Evolutionary conservation across 1,140 invertebrate genomes (phyloP).

Genomic region (Rhizoglyphus robini): DNA sequence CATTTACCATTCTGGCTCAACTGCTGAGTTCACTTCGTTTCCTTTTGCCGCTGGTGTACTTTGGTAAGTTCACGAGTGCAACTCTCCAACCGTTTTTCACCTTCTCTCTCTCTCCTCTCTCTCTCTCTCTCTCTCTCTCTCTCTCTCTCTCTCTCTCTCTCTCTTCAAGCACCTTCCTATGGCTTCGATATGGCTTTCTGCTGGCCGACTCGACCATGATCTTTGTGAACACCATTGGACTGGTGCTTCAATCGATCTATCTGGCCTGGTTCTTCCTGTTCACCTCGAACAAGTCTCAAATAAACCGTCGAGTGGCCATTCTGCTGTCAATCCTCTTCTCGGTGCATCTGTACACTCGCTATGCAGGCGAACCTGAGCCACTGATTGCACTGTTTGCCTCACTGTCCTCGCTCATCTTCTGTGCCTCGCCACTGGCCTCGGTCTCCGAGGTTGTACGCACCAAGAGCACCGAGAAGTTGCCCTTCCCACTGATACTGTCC

Average conservation of each 20-base stretch:
- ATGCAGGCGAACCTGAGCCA: not conserved
- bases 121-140: not conserved
- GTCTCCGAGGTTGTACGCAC: slow-evolving; percentile 54
- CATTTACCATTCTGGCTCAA: slow-evolving; percentile 4
- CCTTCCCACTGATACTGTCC: slow-evolving; percentile 58
- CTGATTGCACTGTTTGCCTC: slow-evolving; percentile 50
- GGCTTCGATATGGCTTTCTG: slow-evolving; percentile 52
- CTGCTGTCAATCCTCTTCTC: slow-evolving; percentile 23
- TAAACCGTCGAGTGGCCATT: slow-evolving; percentile 27
- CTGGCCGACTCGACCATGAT: slow-evolving; percentile 49
- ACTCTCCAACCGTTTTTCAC: not conserved
- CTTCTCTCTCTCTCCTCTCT: not conserved
- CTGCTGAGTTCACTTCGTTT: slow-evolving; percentile 8
- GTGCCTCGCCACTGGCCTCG: slow-evolving; percentile 58
- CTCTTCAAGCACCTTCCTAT: slow-evolving; percentile 46
- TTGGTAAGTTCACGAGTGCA: slow-evolving; percentile 5
- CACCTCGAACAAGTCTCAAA: slow-evolving; percentile 39
- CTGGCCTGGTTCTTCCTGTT: slow-evolving; percentile 46
- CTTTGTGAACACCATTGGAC: slow-evolving; percentile 51
- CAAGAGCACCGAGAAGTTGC: slow-evolving; percentile 58
- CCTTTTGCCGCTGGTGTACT: slow-evolving; percentile 14
- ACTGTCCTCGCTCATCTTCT: slow-evolving; percentile 54
- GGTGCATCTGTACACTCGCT: slow-evolving; percentile 18
- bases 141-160: not conserved
- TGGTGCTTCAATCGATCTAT: slow-evolving; percentile 48